These are phyloP conservation scores for Hephaestus fuliginosus DNA, from an alignment of 2,797 vertebrate species.

Conservation along the genomic window DNA sequence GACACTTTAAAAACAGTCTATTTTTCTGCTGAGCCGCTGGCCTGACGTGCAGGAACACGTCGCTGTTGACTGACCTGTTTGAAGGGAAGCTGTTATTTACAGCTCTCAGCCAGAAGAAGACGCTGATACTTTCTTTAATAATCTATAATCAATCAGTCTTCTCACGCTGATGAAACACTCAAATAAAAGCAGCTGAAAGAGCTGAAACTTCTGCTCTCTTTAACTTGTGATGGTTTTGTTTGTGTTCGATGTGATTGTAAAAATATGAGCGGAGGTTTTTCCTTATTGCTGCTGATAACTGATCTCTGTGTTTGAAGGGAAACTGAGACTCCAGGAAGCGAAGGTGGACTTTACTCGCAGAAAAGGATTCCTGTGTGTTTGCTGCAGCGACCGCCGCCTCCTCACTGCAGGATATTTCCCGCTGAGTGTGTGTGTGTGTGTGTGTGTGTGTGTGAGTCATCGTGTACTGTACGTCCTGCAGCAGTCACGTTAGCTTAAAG, in stretches of 20 bases:
- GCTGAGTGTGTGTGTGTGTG: conserved; percentile 24
- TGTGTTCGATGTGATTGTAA: background rate
- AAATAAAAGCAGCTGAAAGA: background rate
- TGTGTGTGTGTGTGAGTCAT: conserved; percentile 22
- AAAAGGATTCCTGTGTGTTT: conserved; percentile 23
- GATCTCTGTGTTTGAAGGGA: conserved; percentile 11
- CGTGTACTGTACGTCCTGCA: background rate
- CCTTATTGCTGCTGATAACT: conserved; percentile 12
- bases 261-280: background rate
- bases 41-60: conserved; percentile 24
- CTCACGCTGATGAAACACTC: background rate
- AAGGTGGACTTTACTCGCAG: conserved; percentile 53
- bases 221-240: background rate
- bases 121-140: background rate
- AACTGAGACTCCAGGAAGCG: conserved; percentile 25
- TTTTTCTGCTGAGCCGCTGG: conserved; percentile 11
- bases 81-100: background rate
- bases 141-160: background rate
- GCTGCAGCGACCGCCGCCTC: conserved; percentile 9
- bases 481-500: background rate
- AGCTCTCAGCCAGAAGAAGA: background rate
- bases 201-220: too few relatives aligned
- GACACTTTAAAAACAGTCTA: background rate
- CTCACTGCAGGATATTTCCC: conserved; percentile 20
- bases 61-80: conserved; percentile 21